Evolutionary conservation across 2,888 invertebrate species (phyloP).

Genomic region (Autographa gamma): DNA sequence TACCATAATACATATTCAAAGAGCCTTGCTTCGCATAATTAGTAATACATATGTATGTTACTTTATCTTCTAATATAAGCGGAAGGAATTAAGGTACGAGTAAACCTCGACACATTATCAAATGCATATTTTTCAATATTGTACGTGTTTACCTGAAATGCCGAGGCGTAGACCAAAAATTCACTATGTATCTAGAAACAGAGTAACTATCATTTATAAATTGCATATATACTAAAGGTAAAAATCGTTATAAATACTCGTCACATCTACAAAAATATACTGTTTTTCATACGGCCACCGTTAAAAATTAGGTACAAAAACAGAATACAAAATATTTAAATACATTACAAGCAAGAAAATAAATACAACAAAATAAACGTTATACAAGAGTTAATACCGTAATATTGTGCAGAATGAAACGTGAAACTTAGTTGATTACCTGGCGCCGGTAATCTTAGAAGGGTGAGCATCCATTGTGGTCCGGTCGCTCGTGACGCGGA

Average conservation of each 20-base stretch:
- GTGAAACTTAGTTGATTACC: not conserved
- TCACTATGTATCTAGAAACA: not conserved
- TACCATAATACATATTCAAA: conserved; percentile 56
- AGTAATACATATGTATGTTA: conserved; percentile 46
- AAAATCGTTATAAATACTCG: no score
- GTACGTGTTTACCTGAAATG: not conserved
- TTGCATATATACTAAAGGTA: no score
- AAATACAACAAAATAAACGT: not conserved
- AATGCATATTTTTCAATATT: not conserved
- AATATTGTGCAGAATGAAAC: conserved; percentile 15
- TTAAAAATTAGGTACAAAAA: no score
- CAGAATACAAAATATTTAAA: no score
- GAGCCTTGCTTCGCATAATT: conserved; percentile 46
- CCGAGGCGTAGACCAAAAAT: not conserved
- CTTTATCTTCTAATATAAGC: conserved; percentile 41
- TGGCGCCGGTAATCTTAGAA: conserved; percentile 4
- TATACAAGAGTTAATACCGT: not conserved
- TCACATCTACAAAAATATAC: no score
- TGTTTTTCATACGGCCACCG: no score
- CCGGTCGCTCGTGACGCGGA: conserved; percentile 1
- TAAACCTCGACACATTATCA: conserved; percentile 18
- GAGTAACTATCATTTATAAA: no score
- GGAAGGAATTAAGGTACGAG: conserved; percentile 41
- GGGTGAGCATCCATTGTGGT: conserved; percentile 12
- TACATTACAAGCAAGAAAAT: not conserved